Evolutionary conservation across 1,140 invertebrate species (phyloP).

Genomic region (Brachionus sp.): DNA sequence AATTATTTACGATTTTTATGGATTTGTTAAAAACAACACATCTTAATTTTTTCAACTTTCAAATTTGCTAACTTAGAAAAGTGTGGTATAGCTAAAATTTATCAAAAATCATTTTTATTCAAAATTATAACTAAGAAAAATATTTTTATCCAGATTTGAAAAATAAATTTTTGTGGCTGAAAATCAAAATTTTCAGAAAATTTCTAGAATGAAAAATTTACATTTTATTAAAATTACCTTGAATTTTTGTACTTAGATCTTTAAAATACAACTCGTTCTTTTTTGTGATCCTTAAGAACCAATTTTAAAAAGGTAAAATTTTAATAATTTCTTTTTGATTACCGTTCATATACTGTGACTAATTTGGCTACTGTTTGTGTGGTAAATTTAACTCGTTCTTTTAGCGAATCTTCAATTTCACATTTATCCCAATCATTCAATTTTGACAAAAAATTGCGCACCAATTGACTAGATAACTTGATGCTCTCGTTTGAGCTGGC

Average conservation of each 20-base stretch:
- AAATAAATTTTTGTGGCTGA: not conserved
- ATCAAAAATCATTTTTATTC: too few species aligned
- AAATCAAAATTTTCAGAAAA: not conserved
- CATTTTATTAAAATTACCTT: not conserved
- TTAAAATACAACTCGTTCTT: not conserved
- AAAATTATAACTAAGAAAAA: too few species aligned
- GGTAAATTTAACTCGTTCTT: slow-evolving; percentile 44
- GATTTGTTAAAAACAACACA: too few species aligned
- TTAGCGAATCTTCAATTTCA: slow-evolving; percentile 23
- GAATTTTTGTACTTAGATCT: not conserved
- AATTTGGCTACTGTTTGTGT: slow-evolving; percentile 38
- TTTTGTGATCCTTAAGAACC: not conserved
- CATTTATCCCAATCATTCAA: slow-evolving; percentile 24
- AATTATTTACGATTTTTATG: too few species aligned
- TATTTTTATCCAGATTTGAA: not conserved
- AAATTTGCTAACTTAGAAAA: too few species aligned
- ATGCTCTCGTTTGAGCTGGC: not conserved
- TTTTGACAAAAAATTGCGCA: slow-evolving; percentile 26
- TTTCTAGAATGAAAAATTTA: not conserved
- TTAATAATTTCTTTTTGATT: not conserved
- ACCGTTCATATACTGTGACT: slow-evolving; percentile 7
- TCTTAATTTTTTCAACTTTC: too few species aligned
- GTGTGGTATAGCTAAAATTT: too few species aligned
- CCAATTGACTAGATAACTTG: not conserved
- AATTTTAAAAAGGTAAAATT: not conserved